These are phyloP conservation scores for Dicranocentrus wangi DNA, from an alignment of 2,888 invertebrate genomes.

Conservation along the genomic window DNA sequence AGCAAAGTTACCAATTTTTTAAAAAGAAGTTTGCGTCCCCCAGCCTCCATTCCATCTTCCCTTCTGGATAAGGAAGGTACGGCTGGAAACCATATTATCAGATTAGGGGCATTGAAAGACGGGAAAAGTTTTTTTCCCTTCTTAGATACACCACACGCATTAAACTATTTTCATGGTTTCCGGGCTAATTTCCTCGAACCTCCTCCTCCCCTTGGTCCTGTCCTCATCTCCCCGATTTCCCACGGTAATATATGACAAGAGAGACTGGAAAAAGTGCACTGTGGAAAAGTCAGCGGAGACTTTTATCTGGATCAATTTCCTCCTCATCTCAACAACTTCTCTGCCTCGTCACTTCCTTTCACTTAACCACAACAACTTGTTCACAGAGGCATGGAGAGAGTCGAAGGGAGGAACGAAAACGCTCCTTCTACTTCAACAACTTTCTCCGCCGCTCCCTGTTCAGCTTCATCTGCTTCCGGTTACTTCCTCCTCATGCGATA, in stretches of 20 bases:
- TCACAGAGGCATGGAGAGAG: no score
- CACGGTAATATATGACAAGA: no score
- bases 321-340: conserved; percentile 8
- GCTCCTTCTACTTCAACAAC: neutral
- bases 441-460: neutral
- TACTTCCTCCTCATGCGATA: no score
- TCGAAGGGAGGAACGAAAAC: no score
- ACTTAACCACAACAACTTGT: no score
- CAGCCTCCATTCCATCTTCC: no score
- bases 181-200: conserved; percentile 57
- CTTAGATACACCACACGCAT: neutral
- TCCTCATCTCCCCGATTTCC: neutral
- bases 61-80: no score
- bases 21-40: no score
- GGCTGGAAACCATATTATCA: conserved; percentile 2
- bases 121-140: neutral
- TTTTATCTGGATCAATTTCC: conserved; percentile 28
- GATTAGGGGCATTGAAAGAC: neutral
- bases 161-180: conserved; percentile 57
- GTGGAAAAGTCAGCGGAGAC: no score
- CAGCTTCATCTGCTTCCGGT: no score
- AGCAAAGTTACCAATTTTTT: no score
- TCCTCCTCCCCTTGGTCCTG: conserved; percentile 11
- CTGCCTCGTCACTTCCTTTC: neutral
- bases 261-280: no score